phyloP scores from a whole-genome alignment of 1,140 invertebrate genomes.

The Drosophila lacteicornis region DNA sequence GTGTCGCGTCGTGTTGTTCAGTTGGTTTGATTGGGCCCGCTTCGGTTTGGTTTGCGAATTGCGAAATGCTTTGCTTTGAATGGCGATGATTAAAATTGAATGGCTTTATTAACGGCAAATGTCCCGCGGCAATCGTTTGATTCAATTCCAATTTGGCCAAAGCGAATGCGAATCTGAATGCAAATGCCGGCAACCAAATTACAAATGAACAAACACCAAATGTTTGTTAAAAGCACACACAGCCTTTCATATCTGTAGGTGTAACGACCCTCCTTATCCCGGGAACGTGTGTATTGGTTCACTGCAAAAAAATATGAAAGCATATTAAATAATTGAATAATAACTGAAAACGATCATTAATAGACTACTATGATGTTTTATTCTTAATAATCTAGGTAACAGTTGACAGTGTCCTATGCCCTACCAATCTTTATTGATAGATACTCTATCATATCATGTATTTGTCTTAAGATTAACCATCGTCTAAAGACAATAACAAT shows the following conservation, averaged over 20 bases:
- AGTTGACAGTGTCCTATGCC: too few species aligned
- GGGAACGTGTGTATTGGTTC: constrained; percentile 2
- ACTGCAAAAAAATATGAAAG: background rate
- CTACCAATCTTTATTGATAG: too few species aligned
- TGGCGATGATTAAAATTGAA: constrained; percentile 76
- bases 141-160: constrained; percentile 65
- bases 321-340: background rate
- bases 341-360: background rate
- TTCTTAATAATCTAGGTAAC: too few species aligned
- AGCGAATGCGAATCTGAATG: constrained; percentile 38
- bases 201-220: constrained; percentile 72
- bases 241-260: constrained; percentile 28
- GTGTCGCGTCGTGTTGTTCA: constrained; percentile 15
- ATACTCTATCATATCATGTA: too few species aligned
- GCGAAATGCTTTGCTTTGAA: constrained; percentile 35
- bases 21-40: background rate
- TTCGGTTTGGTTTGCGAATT: constrained; percentile 3
- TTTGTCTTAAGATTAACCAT: too few species aligned
- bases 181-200: constrained; percentile 59
- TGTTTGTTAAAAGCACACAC: constrained; percentile 57
- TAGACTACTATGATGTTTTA: too few species aligned
- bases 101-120: constrained; percentile 71
- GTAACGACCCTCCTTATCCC: background rate
- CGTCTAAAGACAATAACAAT: too few species aligned
- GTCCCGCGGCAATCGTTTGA: constrained; percentile 69